These are phyloP conservation scores for Lasioglossum morio DNA, from an alignment of 2,888 invertebrate genomes.

Conservation along the genomic window DNA sequence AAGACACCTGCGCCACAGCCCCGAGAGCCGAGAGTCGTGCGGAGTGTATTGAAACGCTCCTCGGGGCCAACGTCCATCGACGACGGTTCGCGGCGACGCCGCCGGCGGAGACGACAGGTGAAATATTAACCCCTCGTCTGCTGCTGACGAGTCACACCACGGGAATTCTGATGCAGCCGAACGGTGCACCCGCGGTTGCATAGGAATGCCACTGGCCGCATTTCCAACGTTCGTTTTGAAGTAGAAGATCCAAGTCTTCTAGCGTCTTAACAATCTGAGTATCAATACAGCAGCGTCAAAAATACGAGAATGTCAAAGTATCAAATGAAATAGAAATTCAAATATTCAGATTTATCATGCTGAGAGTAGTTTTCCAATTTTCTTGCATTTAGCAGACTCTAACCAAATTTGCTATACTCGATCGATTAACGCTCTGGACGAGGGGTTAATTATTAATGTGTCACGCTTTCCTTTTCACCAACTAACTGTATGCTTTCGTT, in stretches of 20 bases:
- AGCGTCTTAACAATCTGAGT: too few relatives aligned
- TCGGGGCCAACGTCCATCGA: slow-evolving; percentile 44
- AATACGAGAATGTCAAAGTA: neutral
- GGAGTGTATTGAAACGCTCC: slow-evolving; percentile 56
- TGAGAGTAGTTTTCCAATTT: too few relatives aligned
- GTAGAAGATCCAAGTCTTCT: neutral
- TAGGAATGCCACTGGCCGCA: neutral
- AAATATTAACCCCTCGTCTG: slow-evolving; percentile 57
- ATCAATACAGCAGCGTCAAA: neutral
- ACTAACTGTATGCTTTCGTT: slow-evolving; percentile 47
- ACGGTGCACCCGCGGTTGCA: neutral
- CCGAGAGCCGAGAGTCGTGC: slow-evolving; percentile 46
- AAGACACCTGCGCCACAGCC: slow-evolving; percentile 61
- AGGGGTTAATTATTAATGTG: neutral
- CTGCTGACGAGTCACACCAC: slow-evolving; percentile 1
- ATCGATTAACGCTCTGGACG: neutral
- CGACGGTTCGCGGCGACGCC: slow-evolving; percentile 33
- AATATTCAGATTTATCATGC: neutral
- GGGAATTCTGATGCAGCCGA: slow-evolving; percentile 32
- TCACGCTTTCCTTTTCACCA: slow-evolving; percentile 28
- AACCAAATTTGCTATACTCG: too few relatives aligned
- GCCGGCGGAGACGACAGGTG: slow-evolving; percentile 23
- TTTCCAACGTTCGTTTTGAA: neutral
- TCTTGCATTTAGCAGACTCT: too few relatives aligned
- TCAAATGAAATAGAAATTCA: neutral